Evolutionary conservation across 2,113 vertebrate species (phyloP).

Genomic region (Pseudopipra pipra): DNA sequence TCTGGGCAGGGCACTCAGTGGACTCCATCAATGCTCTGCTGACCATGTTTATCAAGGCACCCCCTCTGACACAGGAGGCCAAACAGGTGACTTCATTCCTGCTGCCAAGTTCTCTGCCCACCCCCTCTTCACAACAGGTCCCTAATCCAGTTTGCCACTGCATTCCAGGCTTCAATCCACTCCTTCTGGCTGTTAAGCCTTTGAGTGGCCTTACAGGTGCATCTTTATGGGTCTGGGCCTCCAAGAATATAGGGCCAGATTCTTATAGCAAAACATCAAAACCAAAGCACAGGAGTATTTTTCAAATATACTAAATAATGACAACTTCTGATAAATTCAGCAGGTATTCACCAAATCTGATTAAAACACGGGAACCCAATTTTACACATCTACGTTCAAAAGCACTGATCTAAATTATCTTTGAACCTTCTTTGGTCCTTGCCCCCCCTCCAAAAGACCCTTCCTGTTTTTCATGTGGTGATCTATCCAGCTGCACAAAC

Average conservation of each 20-base stretch:
- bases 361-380: background rate
- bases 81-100: background rate
- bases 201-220: background rate
- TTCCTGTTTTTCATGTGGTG: background rate
- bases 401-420: background rate
- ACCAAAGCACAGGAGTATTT: background rate
- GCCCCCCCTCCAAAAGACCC: background rate
- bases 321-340: background rate
- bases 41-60: background rate
- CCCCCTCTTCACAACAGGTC: background rate
- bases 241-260: background rate
- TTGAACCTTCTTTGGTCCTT: background rate
- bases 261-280: background rate
- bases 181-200: background rate
- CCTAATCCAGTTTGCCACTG: background rate
- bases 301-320: background rate
- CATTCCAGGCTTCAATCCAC: background rate
- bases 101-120: background rate
- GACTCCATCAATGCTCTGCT: background rate
- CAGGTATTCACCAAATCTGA: background rate
- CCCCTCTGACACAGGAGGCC: accelerated
- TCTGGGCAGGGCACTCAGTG: background rate
- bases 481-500: background rate
- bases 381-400: background rate
- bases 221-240: background rate